Conservation (phyloP, 2,888 invertebrate genomes). For the Sialis lutaria region DNA sequence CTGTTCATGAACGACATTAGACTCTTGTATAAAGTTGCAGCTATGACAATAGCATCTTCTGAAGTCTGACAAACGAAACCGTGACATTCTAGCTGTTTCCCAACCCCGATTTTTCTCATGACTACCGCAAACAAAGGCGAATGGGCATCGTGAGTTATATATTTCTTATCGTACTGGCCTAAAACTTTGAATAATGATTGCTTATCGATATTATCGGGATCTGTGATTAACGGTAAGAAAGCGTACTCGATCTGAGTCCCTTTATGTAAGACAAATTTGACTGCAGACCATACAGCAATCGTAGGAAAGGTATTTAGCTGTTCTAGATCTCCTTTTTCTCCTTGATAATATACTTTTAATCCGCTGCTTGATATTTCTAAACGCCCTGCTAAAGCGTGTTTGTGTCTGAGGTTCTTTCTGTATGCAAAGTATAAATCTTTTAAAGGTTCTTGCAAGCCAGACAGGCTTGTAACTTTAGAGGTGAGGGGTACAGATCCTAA, state of each 20-base stretch:
- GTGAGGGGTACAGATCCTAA: slow-evolving; percentile 64
- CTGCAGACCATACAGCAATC: slow-evolving; percentile 86
- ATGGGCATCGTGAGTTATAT: slow-evolving; percentile 41
- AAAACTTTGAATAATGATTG: slow-evolving; percentile 43
- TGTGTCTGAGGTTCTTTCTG: slow-evolving; percentile 32
- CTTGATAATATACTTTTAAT: slow-evolving; percentile 51
- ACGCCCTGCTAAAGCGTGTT: slow-evolving; percentile 35
- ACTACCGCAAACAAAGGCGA: slow-evolving; percentile 81
- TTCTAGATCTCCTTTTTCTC: slow-evolving; percentile 41
- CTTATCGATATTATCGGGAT: slow-evolving; percentile 63
- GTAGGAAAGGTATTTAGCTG: slow-evolving; percentile 71
- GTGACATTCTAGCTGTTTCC: slow-evolving; percentile 74
- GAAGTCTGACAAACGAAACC: slow-evolving; percentile 79
- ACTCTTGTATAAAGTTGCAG: slow-evolving; percentile 78
- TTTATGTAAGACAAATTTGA: slow-evolving; percentile 62
- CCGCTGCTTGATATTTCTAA: slow-evolving; percentile 52
- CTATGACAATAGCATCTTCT: slow-evolving; percentile 82
- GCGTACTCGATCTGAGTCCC: slow-evolving; percentile 44
- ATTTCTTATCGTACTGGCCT: slow-evolving; percentile 34
- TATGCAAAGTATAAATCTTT: slow-evolving; percentile 52
- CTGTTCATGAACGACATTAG: slow-evolving; percentile 65
- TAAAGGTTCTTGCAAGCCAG: slow-evolving; percentile 66
- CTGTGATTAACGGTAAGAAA: slow-evolving; percentile 69
- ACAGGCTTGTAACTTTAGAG: slow-evolving; percentile 64
- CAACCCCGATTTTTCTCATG: slow-evolving; percentile 63